A percentile compares a stretch with the other conserved stretches of the same genome.
phyloP scores from a whole-genome alignment of 2,888 invertebrate genomes.

The Prosapia bicincta region DNA sequence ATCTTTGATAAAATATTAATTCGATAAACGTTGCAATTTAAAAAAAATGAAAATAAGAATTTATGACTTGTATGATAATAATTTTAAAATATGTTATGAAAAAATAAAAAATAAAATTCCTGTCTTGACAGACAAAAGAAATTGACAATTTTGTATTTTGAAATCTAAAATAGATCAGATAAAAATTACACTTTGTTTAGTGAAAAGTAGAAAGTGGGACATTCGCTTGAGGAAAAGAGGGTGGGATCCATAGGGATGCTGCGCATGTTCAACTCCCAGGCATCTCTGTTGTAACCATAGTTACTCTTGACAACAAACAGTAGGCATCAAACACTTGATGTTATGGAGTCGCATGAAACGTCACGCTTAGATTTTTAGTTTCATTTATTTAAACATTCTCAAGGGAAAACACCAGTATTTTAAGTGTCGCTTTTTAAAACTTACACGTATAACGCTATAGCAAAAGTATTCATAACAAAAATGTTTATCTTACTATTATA shows the following conservation, averaged over 20 bases:
- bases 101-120: too few species aligned
- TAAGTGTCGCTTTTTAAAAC: background rate
- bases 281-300: background rate
- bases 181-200: background rate
- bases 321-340: background rate
- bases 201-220: background rate
- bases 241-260: background rate
- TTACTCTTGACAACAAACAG: background rate
- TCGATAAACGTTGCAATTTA: too few species aligned
- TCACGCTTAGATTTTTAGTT: background rate
- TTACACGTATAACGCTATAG: too few species aligned
- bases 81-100: too few species aligned
- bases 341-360: background rate
- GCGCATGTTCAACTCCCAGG: background rate
- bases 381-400: background rate
- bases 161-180: background rate
- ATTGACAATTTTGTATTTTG: too few species aligned
- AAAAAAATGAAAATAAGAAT: too few species aligned
- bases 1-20: too few species aligned
- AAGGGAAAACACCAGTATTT: background rate
- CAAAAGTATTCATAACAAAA: too few species aligned
- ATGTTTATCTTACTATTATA: too few species aligned
- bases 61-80: too few species aligned
- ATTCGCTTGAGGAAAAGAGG: background rate
- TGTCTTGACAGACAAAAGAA: too few species aligned